A percentile compares a stretch with the other conserved stretches of the same genome.
Conservation (phyloP, 2,113 vertebrate genomes). For the Accipiter virgatus region DNA sequence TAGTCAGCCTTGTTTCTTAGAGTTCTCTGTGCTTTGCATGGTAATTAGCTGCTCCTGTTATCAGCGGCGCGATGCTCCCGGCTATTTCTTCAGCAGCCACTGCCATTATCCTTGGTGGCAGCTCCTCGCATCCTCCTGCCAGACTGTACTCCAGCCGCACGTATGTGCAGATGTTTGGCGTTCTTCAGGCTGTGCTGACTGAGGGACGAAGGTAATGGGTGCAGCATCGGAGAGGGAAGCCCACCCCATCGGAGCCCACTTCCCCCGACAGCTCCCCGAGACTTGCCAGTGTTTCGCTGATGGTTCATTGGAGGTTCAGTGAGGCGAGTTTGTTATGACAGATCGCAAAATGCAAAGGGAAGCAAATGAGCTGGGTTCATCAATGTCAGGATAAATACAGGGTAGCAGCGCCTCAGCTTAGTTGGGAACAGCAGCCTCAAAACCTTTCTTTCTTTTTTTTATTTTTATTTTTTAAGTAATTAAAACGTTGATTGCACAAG, state of each 20-base stretch:
- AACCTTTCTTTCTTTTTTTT: not conserved
- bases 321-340: constrained; percentile 64
- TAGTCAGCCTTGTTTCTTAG: constrained; percentile 41
- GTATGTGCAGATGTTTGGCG: not conserved
- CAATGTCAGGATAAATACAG: constrained; percentile 2
- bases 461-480: not conserved
- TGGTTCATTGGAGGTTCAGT: constrained; percentile 47
- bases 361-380: constrained; percentile 32
- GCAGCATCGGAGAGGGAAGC: not conserved
- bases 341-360: constrained; percentile 34
- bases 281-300: constrained; percentile 20
- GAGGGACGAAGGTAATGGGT: not conserved
- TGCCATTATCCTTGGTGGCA: not conserved
- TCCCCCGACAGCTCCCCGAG: not conserved
- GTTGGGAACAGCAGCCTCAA: not conserved
- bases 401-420: not conserved
- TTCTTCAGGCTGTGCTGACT: not conserved
- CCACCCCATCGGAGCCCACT: not conserved
- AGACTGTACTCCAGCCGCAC: not conserved
- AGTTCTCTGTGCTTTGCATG: constrained; percentile 67
- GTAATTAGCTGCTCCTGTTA: constrained; percentile 64
- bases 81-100: constrained; percentile 53
- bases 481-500: not conserved
- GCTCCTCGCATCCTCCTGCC: not conserved
- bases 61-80: not conserved